Percentiles rank a stretch among this genome's conserved stretches.
Conservation (phyloP, 2,888 invertebrate species). For the Taphrorychus bicolor region DNA sequence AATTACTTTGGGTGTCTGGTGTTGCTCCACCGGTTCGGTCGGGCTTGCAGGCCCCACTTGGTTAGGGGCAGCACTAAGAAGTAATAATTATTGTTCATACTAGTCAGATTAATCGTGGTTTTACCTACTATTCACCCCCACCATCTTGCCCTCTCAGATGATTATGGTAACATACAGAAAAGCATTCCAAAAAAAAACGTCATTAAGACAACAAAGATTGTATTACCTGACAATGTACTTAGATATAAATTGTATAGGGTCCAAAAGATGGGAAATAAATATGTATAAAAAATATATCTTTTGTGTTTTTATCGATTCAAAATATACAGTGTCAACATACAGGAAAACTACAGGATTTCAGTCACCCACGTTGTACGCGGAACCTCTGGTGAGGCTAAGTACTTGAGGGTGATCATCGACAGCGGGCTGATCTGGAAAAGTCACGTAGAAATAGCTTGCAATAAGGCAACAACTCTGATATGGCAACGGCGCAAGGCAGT, state of each 20-base stretch:
- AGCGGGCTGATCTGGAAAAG: too few relatives aligned
- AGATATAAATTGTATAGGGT: slow-evolving; percentile 77
- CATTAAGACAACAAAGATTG: slow-evolving; percentile 57
- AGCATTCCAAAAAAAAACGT: slow-evolving; percentile 58
- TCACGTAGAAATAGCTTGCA: too few relatives aligned
- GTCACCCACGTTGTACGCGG: too few relatives aligned
- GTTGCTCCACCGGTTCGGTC: neutral
- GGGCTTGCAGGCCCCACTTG: neutral
- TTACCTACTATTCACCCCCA: slow-evolving; percentile 55
- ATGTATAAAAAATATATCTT: slow-evolving; percentile 66
- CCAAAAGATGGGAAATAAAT: slow-evolving; percentile 76
- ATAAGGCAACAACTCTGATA: too few relatives aligned
- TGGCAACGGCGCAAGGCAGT: too few relatives aligned
- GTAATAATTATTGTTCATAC: slow-evolving; percentile 56
- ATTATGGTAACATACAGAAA: slow-evolving; percentile 52
- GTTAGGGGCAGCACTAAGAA: neutral
- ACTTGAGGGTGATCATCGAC: too few relatives aligned
- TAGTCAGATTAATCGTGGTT: slow-evolving; percentile 60
- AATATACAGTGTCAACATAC: too few relatives aligned
- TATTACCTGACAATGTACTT: slow-evolving; percentile 66
- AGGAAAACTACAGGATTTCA: too few relatives aligned
- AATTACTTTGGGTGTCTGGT: slow-evolving; percentile 34
- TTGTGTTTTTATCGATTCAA: too few relatives aligned
- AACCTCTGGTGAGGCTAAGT: too few relatives aligned
- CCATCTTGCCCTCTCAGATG: slow-evolving; percentile 59